Percentiles rank a stretch among this genome's conserved stretches.
Conservation (phyloP, 2,113 vertebrate genomes). For the Ahaetulla prasina region DNA sequence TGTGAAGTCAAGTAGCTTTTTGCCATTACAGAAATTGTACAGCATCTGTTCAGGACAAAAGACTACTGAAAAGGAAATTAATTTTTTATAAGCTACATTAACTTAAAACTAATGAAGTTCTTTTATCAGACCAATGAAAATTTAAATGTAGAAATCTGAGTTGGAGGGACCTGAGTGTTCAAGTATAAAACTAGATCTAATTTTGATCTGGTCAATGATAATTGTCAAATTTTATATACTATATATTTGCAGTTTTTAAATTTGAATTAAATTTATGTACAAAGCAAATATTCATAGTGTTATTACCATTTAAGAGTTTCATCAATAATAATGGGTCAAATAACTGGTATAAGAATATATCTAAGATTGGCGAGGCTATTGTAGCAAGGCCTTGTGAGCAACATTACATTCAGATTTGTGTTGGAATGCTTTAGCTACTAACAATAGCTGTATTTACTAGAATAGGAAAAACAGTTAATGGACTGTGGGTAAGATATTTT, state of each 20-base stretch:
- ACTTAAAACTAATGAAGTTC: conserved; percentile 28
- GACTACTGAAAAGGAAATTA: conserved; percentile 8
- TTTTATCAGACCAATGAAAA: conserved; percentile 22
- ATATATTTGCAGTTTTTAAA: conserved; percentile 50
- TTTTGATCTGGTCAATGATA: conserved; percentile 36
- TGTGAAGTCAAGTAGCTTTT: neutral
- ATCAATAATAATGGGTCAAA: conserved; percentile 35
- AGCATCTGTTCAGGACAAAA: conserved; percentile 48
- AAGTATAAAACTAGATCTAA: conserved; percentile 35
- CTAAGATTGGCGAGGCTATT: conserved; percentile 64
- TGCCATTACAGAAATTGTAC: conserved; percentile 36
- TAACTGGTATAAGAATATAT: conserved; percentile 40
- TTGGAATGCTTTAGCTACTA: conserved; percentile 63
- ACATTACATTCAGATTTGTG: conserved; percentile 37
- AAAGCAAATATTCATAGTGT: conserved; percentile 30
- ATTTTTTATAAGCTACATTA: conserved; percentile 19
- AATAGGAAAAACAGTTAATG: conserved; percentile 71
- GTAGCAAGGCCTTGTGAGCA: conserved; percentile 52
- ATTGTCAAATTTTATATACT: conserved; percentile 6
- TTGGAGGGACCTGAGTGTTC: conserved; percentile 28
- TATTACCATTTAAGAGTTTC: conserved; percentile 36
- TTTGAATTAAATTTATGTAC: conserved; percentile 60
- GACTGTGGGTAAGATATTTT: conserved; percentile 83
- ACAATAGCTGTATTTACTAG: conserved; percentile 76
- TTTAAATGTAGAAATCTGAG: conserved; percentile 26